A percentile compares a stretch with the other conserved stretches of the same genome.
These are phyloP conservation scores for Mythimna albipuncta DNA, from an alignment of 2,888 invertebrate species.

Conservation along the genomic window DNA sequence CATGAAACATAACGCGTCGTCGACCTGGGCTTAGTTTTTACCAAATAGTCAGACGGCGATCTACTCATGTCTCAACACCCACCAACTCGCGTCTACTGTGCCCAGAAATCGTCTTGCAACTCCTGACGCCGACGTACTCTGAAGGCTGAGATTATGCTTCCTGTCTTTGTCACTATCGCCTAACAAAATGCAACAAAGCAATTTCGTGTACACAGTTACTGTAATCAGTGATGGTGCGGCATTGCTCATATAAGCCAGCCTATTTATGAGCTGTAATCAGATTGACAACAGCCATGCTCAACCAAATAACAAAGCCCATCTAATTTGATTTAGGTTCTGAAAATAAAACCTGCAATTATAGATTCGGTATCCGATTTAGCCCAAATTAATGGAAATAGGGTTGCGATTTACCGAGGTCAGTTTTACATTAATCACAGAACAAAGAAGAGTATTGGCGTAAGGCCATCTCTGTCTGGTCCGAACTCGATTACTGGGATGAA, in stretches of 20 bases:
- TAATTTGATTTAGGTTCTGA: background rate
- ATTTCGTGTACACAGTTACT: background rate
- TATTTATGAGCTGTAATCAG: slow-evolving; percentile 7
- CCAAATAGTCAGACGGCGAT: too few species aligned
- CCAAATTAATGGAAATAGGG: slow-evolving; percentile 31
- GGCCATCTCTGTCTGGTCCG: slow-evolving; percentile 9
- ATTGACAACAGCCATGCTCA: background rate
- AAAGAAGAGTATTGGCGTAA: slow-evolving; percentile 25
- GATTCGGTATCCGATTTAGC: slow-evolving; percentile 10
- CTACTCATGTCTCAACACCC: too few species aligned
- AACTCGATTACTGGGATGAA: slow-evolving; percentile 2
- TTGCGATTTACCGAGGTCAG: slow-evolving; percentile 5
- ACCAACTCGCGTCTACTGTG: too few species aligned
- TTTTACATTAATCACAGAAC: slow-evolving; percentile 25
- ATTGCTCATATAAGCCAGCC: background rate
- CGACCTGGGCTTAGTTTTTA: too few species aligned
- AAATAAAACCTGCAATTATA: slow-evolving; percentile 25
- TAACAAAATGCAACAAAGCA: background rate
- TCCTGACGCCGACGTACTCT: too few species aligned
- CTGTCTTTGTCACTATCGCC: background rate
- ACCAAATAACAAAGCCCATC: background rate
- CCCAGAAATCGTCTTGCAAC: too few species aligned
- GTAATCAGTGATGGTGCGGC: background rate
- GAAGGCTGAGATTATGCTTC: background rate
- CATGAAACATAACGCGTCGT: too few species aligned